Percentiles rank a stretch among this genome's conserved stretches.
Conservation (phyloP, 1,140 invertebrate genomes). For the Bombus ignitus region DNA sequence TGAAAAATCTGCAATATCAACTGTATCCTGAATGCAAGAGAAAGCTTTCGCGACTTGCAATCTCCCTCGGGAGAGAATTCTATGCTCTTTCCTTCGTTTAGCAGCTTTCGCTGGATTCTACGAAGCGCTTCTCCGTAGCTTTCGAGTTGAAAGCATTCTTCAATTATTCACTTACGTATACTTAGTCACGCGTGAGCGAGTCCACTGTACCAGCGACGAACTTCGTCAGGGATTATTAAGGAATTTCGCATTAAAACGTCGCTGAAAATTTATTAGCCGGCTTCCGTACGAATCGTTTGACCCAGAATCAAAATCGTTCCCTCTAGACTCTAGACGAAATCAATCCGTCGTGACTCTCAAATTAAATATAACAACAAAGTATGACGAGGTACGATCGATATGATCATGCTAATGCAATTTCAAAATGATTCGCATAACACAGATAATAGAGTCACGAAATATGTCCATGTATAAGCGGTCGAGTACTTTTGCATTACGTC, state of each 20-base stretch:
- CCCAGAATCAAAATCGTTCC: background rate
- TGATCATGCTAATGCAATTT: too few species aligned
- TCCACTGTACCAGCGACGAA: conserved; percentile 31
- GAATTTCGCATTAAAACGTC: conserved; percentile 12
- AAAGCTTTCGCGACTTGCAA: conserved; percentile 40
- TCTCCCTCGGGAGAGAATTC: conserved; percentile 52
- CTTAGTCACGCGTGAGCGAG: conserved; percentile 69
- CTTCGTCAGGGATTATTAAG: conserved; percentile 9
- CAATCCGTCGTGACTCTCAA: background rate
- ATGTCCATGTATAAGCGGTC: too few species aligned
- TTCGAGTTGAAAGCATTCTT: conserved; percentile 73
- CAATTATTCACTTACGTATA: conserved; percentile 76
- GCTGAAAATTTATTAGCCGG: background rate
- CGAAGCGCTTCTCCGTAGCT: conserved; percentile 51
- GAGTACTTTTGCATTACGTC: too few species aligned
- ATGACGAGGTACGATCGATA: too few species aligned
- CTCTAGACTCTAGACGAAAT: background rate
- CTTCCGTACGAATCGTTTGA: background rate
- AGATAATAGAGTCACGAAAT: too few species aligned
- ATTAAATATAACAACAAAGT: too few species aligned
- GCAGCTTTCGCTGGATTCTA: conserved; percentile 62
- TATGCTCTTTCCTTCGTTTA: conserved; percentile 59
- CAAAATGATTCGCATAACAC: too few species aligned
- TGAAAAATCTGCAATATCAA: background rate
- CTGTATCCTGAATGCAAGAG: background rate